phyloP scores from a whole-genome alignment of 2,888 invertebrate genomes.

The Epiblema foenella region DNA sequence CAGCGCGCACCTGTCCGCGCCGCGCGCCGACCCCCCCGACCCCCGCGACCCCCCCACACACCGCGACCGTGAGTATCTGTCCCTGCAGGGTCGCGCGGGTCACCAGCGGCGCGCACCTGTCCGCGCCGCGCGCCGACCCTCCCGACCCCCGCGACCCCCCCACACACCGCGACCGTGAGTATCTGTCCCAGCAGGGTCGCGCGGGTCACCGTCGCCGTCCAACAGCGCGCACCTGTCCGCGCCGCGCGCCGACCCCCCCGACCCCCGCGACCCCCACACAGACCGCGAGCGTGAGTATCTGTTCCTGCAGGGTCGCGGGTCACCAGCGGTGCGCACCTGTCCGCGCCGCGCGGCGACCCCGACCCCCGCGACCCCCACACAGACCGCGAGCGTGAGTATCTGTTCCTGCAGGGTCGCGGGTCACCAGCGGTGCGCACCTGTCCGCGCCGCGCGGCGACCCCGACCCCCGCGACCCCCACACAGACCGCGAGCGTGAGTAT shows the following conservation, averaged over 20 bases:
- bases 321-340: conserved; percentile 45
- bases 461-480: background rate
- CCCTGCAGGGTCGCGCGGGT: conserved; percentile 25
- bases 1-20: conserved; percentile 43
- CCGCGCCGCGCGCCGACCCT: conserved; percentile 15
- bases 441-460: conserved; percentile 23
- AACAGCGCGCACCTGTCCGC: conserved; percentile 44
- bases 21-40: conserved; percentile 21
- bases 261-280: background rate
- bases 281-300: background rate
- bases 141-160: conserved; percentile 7
- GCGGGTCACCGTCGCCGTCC: conserved; percentile 42
- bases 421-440: conserved; percentile 44
- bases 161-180: background rate
- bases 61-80: background rate
- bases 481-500: background rate
- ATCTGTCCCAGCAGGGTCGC: background rate
- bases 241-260: conserved; percentile 21
- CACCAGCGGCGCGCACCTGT: conserved; percentile 45
- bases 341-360: conserved; percentile 30
- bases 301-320: conserved; percentile 7
- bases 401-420: conserved; percentile 29
- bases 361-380: background rate
- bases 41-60: background rate
- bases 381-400: background rate